These are phyloP conservation scores for Leptodactylus fallax DNA, from an alignment of 2,797 vertebrate species.

Conservation along the genomic window DNA sequence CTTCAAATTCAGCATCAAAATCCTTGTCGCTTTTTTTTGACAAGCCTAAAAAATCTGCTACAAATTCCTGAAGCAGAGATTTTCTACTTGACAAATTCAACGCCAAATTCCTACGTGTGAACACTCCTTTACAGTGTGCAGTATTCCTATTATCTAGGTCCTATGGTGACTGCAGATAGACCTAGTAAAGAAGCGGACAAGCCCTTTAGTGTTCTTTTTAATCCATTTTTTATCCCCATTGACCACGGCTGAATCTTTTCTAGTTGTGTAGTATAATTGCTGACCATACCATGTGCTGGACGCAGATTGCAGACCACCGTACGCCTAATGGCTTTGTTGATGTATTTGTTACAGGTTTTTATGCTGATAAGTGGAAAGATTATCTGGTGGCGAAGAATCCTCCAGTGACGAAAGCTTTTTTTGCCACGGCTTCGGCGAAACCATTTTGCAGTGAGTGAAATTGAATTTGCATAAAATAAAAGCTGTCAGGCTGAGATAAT, in stretches of 20 bases:
- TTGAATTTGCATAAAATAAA: conserved; percentile 58
- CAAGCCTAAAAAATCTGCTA: no score
- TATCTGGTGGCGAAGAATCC: conserved; percentile 62
- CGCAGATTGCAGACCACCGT: background rate
- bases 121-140: no score
- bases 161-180: background rate
- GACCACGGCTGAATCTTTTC: background rate
- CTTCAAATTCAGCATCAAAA: no score
- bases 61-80: no score
- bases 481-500: conserved; percentile 49
- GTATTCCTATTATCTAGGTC: no score
- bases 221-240: background rate
- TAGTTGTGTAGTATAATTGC: background rate
- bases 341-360: conserved; percentile 74
- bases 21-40: no score
- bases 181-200: no score
- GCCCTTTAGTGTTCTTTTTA: no score
- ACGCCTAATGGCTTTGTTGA: conserved; percentile 27
- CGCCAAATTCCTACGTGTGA: no score
- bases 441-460: conserved; percentile 80
- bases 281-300: background rate
- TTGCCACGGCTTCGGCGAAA: conserved; percentile 74
- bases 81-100: no score
- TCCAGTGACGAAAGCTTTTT: conserved; percentile 70
- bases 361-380: conserved; percentile 74